These are phyloP conservation scores for Rhynchomys soricoides DNA, from an alignment of 2,113 vertebrate species.

Conservation along the genomic window DNA sequence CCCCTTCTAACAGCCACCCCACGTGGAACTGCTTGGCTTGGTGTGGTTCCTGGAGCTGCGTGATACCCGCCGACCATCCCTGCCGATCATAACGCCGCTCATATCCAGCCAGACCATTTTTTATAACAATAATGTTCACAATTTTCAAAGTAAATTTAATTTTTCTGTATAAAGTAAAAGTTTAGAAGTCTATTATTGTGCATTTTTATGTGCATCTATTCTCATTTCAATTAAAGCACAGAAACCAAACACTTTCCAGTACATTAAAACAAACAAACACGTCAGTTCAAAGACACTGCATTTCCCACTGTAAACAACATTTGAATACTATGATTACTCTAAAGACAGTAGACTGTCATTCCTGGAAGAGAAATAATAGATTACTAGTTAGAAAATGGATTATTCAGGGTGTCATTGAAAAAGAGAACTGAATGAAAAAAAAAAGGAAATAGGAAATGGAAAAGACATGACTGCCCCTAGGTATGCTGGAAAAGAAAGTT, in stretches of 20 bases:
- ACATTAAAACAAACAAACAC: neutral
- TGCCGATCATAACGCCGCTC: too few relatives aligned
- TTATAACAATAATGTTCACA: too few relatives aligned
- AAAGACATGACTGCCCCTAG: too few relatives aligned
- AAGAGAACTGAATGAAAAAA: conserved; percentile 44
- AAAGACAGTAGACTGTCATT: conserved; percentile 25
- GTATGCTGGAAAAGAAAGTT: too few relatives aligned
- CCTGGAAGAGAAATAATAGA: conserved; percentile 35
- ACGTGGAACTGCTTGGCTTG: too few relatives aligned
- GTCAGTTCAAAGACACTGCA: conserved; percentile 55
- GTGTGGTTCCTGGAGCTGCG: too few relatives aligned
- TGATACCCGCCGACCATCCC: too few relatives aligned
- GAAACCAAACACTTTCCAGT: conserved; percentile 46
- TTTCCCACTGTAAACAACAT: conserved; percentile 51
- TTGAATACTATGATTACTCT: conserved; percentile 61
- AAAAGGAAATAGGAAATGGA: too few relatives aligned
- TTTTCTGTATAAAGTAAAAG: conserved; percentile 16
- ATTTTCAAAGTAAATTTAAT: conserved; percentile 60
- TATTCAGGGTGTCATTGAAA: conserved; percentile 63
- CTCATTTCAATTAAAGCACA: conserved; percentile 37
- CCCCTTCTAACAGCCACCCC: too few relatives aligned
- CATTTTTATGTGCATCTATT: neutral
- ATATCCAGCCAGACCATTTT: too few relatives aligned
- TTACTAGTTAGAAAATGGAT: conserved; percentile 65
- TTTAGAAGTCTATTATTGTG: conserved; percentile 36